Conservation (phyloP, 2,113 vertebrate species). For the Platichthys stellatus region DNA sequence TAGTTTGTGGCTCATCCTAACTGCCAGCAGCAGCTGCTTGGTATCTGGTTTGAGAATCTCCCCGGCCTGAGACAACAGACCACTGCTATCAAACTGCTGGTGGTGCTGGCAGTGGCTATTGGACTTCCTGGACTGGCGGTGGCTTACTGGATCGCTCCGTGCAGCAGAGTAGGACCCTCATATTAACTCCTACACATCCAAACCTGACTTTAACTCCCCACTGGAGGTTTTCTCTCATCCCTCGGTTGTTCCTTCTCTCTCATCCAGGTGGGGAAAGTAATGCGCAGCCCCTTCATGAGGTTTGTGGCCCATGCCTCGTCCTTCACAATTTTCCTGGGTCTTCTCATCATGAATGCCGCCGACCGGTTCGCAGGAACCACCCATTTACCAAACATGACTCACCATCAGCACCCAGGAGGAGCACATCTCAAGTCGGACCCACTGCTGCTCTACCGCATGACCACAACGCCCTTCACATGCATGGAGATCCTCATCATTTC, state of each 20-base stretch:
- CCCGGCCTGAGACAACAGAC: conserved; percentile 94
- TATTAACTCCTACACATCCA: not conserved
- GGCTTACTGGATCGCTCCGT: conserved; percentile 95
- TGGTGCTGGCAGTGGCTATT: conserved; percentile 90
- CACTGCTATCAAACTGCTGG: conserved; percentile 92
- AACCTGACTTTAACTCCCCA: not conserved
- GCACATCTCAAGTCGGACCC: conserved; percentile 34
- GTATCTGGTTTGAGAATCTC: conserved; percentile 98
- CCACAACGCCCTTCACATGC: conserved; percentile 96
- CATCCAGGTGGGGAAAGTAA: conserved; percentile 91
- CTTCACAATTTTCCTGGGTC: conserved; percentile 96
- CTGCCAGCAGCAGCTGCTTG: conserved; percentile 97
- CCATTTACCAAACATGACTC: conserved; percentile 91
- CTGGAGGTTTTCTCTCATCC: not conserved
- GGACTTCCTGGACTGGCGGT: conserved; percentile 92
- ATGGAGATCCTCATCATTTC: conserved; percentile 98
- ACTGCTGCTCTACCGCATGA: conserved; percentile 90
- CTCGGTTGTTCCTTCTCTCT: conserved; percentile 14
- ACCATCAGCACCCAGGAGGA: conserved; percentile 78
- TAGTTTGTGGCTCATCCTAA: conserved; percentile 99
- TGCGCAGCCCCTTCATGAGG: conserved; percentile 98
- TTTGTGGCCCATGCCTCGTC: conserved; percentile 98
- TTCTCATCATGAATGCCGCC: conserved; percentile 95
- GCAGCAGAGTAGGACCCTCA: conserved; percentile 87
- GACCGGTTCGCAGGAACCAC: conserved; percentile 95